phyloP scores from a whole-genome alignment of 2,797 vertebrate genomes.

The Morus bassanus region DNA sequence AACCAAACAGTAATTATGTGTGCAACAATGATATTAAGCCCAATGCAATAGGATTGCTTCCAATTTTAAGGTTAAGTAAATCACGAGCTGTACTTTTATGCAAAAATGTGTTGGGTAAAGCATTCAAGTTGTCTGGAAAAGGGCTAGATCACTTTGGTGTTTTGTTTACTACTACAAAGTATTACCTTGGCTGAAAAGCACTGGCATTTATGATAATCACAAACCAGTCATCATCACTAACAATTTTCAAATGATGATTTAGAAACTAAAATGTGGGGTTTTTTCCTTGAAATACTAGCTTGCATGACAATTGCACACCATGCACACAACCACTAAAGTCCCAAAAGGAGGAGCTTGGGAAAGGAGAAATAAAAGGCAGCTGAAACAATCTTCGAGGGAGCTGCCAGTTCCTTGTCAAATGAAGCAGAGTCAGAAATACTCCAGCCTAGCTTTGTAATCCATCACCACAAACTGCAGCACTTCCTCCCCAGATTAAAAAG shows the following conservation, averaged over 20 bases:
- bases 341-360: not conserved
- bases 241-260: not conserved
- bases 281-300: not conserved
- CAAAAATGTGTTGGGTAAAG: not conserved
- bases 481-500: not conserved
- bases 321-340: not conserved
- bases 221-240: not conserved
- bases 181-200: not conserved
- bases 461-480: not conserved
- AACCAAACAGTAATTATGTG: constrained; percentile 7
- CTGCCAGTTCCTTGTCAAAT: constrained; percentile 7
- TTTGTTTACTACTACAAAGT: not conserved
- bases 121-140: not conserved
- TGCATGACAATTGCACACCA: not conserved
- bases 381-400: not conserved
- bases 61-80: constrained; percentile 32
- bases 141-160: not conserved
- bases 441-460: not conserved
- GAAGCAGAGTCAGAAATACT: constrained; percentile 1
- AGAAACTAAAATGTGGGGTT: not conserved
- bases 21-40: not conserved
- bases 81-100: not conserved
- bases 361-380: not conserved
- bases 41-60: not conserved
- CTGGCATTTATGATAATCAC: not conserved